These are phyloP conservation scores for Neoitamus cyanurus DNA, from an alignment of 2,888 invertebrate species.

Conservation along the genomic window DNA sequence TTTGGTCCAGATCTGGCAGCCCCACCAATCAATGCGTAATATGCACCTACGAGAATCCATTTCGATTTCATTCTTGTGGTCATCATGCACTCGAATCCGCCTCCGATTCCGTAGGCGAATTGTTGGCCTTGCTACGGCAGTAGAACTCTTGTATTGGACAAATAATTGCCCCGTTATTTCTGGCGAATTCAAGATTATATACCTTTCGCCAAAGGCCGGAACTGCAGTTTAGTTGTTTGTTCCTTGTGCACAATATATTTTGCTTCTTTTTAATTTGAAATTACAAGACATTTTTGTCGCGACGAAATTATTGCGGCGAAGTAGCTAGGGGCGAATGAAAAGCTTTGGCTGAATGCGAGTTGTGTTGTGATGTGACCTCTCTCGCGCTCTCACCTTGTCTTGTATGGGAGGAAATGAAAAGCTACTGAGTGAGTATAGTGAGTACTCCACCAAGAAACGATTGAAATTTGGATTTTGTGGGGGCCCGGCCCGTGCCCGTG, in stretches of 20 bases:
- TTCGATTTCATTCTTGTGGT: background rate
- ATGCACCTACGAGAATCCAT: background rate
- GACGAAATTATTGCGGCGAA: too few species aligned
- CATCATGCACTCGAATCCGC: background rate
- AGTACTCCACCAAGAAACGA: background rate
- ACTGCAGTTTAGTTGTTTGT: too few species aligned
- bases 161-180: background rate
- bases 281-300: too few species aligned
- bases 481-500: background rate
- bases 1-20: background rate
- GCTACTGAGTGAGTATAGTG: too few species aligned
- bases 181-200: background rate
- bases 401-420: background rate
- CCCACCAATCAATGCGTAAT: background rate
- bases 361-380: too few species aligned
- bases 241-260: background rate
- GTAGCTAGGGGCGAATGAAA: too few species aligned
- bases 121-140: background rate
- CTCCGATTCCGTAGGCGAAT: background rate
- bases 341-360: too few species aligned
- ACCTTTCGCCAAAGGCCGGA: background rate
- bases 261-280: background rate
- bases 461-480: too few species aligned
- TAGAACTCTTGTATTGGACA: background rate
- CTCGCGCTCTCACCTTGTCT: too few species aligned